phyloP scores from a whole-genome alignment of 2,113 vertebrate genomes.

The Corydoras sp. region DNA sequence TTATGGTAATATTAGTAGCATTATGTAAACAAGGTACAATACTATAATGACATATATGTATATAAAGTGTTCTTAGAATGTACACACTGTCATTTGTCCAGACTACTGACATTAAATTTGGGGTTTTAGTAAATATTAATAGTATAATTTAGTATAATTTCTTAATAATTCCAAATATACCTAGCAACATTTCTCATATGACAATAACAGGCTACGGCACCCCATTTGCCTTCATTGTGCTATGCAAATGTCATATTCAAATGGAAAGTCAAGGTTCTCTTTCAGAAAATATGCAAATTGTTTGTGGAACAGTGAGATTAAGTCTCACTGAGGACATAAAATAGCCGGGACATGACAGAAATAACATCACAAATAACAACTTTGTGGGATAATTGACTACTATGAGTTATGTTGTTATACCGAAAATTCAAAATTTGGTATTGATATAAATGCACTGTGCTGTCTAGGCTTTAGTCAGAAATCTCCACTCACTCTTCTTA shows the following conservation, averaged over 20 bases:
- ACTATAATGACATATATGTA: no score
- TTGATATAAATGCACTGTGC: not conserved
- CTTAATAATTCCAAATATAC: no score
- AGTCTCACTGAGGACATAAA: slow-evolving; percentile 37
- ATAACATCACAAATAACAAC: slow-evolving; percentile 16
- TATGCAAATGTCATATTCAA: slow-evolving; percentile 69
- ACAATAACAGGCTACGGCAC: slow-evolving; percentile 9
- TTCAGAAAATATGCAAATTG: slow-evolving; percentile 67
- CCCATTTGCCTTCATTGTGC: slow-evolving; percentile 22
- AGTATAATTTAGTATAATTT: no score
- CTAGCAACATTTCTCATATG: slow-evolving; percentile 18
- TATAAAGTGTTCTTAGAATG: no score
- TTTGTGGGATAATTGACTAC: slow-evolving; percentile 20
- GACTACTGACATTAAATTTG: no score
- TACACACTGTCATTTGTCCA: no score
- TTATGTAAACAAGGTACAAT: no score
- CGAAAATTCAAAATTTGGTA: not conserved
- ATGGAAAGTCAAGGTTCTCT: slow-evolving; percentile 58
- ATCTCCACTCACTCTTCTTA: slow-evolving; percentile 61
- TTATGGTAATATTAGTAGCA: no score
- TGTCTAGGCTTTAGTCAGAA: not conserved
- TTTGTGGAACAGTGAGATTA: slow-evolving; percentile 32
- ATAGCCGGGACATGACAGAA: slow-evolving; percentile 15
- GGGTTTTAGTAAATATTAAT: no score
- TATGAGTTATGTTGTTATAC: not conserved